Evolutionary conservation across 2,888 invertebrate species (phyloP).

Genomic region (Molorchus minor): DNA sequence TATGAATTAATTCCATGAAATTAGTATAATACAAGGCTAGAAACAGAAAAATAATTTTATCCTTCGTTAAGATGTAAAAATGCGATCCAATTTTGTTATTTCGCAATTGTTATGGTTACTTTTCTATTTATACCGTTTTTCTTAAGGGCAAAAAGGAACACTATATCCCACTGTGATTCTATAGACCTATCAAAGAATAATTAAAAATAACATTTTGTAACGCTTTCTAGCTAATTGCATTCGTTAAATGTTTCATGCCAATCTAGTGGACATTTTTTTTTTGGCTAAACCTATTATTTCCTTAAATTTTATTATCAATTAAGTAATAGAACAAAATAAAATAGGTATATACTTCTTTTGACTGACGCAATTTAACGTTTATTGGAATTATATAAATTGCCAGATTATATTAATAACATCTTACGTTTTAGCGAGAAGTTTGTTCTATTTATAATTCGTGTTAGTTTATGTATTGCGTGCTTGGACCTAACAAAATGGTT

Average conservation of each 20-base stretch:
- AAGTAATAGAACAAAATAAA: neutral
- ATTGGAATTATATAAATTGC: constrained; percentile 5
- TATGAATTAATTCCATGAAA: too few species aligned
- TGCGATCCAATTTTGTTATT: too few species aligned
- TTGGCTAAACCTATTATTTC: neutral
- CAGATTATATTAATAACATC: constrained; percentile 10
- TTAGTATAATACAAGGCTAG: too few species aligned
- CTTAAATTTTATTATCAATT: constrained; percentile 7
- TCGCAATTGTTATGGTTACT: too few species aligned
- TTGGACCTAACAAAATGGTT: neutral
- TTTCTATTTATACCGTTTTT: too few species aligned
- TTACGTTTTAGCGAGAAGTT: constrained; percentile 18
- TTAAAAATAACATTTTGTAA: constrained; percentile 7
- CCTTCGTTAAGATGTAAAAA: too few species aligned
- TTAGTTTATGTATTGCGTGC: constrained; percentile 6
- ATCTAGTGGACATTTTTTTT: constrained; percentile 5
- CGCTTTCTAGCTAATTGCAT: constrained; percentile 14
- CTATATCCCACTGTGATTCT: neutral
- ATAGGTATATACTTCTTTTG: constrained; percentile 1
- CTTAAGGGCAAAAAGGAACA: too few species aligned
- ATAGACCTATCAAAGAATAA: neutral
- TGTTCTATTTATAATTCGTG: neutral
- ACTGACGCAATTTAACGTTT: constrained; percentile 3
- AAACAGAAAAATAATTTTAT: too few species aligned
- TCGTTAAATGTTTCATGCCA: constrained; percentile 13